Conservation (phyloP, 2,797 vertebrate species). For the Craterocephalus amniculus region DNA sequence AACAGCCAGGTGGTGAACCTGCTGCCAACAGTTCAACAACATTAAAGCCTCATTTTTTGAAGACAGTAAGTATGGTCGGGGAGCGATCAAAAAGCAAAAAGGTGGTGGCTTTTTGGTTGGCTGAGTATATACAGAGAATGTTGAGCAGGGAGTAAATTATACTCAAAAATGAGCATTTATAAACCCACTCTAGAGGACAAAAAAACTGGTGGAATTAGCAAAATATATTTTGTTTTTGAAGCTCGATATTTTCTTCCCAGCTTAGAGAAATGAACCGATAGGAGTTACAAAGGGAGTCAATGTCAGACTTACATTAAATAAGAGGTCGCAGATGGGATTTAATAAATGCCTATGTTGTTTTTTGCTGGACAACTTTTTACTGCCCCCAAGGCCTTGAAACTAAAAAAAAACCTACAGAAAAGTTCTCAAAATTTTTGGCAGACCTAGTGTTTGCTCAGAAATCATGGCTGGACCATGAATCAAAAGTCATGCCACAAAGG, state of each 20-base stretch:
- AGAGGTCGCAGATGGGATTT: background rate
- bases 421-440: background rate
- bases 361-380: background rate
- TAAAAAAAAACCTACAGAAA: background rate
- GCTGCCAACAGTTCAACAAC: conserved; percentile 40
- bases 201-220: background rate
- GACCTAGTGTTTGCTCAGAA: background rate
- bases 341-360: background rate
- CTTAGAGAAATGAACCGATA: background rate
- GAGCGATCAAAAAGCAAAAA: conserved; percentile 48
- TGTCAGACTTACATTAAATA: background rate
- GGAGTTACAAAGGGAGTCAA: background rate
- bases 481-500: background rate
- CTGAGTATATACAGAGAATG: conserved; percentile 42
- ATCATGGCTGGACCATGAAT: background rate
- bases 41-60: conserved; percentile 38
- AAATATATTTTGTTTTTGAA: background rate
- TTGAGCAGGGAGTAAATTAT: conserved; percentile 8
- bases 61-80: conserved; percentile 34
- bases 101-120: conserved; percentile 31
- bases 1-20: conserved; percentile 29
- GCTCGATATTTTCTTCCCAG: background rate
- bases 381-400: background rate
- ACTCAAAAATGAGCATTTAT: background rate
- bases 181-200: background rate